A percentile compares a stretch with the other conserved stretches of the same genome.
Evolutionary conservation across 92 coral and sea anemone genomes (phyloP).

Genomic region (Epizoanthus scotinus): DNA sequence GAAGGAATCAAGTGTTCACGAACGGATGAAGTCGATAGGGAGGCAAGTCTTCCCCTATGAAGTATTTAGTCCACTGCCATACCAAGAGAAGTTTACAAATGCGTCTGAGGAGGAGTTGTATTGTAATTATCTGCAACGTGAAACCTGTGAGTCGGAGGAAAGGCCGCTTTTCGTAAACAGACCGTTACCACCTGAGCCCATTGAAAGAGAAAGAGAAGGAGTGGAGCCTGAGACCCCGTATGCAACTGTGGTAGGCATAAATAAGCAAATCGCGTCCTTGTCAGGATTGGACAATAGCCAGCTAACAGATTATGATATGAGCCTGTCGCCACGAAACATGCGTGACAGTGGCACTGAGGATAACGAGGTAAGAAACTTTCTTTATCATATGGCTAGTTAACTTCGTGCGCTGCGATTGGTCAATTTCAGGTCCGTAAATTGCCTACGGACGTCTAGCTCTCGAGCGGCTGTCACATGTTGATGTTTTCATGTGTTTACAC

Average conservation of each 20-base stretch:
- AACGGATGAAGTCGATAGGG: neutral
- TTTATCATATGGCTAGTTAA: no score
- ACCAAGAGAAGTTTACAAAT: no score
- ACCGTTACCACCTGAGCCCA: constrained; percentile 12
- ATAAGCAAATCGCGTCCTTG: neutral
- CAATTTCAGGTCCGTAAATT: no score
- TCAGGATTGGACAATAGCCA: neutral
- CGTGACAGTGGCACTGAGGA: neutral
- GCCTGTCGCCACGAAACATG: neutral
- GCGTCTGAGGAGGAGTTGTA: neutral
- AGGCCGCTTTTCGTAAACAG: neutral
- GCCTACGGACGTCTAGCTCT: no score
- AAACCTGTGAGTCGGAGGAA: neutral
- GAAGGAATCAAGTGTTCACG: neutral
- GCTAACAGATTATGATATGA: neutral
- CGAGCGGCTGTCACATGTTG: no score
- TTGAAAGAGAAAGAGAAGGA: neutral
- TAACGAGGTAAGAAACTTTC: neutral
- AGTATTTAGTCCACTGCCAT: neutral
- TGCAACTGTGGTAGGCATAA: neutral
- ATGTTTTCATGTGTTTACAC: no score
- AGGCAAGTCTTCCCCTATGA: neutral
- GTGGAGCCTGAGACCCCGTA: neutral
- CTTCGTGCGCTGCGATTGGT: no score
- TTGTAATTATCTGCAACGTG: no score